These are phyloP conservation scores for Adelognathus sp. DNA, from an alignment of 2,888 invertebrate genomes.

Conservation along the genomic window DNA sequence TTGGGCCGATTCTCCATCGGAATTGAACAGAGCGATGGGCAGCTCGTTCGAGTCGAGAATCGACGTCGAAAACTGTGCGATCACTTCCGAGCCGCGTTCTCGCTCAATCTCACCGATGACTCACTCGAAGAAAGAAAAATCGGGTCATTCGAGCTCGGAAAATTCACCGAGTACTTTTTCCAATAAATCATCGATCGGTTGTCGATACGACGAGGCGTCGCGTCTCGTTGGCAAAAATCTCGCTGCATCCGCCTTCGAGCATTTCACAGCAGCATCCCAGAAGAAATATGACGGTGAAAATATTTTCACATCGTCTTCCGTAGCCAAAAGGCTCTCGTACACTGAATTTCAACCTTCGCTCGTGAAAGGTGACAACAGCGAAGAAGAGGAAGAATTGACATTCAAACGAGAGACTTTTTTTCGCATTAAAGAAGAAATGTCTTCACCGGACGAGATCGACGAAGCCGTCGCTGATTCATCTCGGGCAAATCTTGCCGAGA, in stretches of 20 bases:
- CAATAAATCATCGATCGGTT: neutral
- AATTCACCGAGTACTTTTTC: constrained; percentile 12
- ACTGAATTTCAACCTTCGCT: neutral
- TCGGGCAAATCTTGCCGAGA: constrained; percentile 22
- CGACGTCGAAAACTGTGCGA: neutral
- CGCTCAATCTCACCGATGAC: constrained; percentile 6
- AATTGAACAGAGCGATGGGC: constrained; percentile 14
- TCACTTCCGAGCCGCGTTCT: neutral
- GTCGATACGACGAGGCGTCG: neutral
- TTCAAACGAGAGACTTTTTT: neutral
- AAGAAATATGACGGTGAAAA: neutral
- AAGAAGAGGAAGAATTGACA: neutral
- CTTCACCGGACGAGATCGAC: neutral
- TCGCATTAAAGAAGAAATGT: neutral
- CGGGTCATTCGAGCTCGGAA: neutral
- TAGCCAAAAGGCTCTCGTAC: constrained; percentile 20
- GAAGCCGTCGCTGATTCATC: neutral
- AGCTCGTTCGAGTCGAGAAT: constrained; percentile 25
- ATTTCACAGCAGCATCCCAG: neutral
- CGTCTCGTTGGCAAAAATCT: constrained; percentile 1
- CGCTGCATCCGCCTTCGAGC: neutral
- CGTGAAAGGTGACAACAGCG: neutral
- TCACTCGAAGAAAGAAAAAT: neutral
- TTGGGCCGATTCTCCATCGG: constrained; percentile 27
- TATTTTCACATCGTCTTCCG: neutral